Base-by-base conservation (phyloP, 23 tunicate genomes). In the Aplidium turbinatum region DNA sequence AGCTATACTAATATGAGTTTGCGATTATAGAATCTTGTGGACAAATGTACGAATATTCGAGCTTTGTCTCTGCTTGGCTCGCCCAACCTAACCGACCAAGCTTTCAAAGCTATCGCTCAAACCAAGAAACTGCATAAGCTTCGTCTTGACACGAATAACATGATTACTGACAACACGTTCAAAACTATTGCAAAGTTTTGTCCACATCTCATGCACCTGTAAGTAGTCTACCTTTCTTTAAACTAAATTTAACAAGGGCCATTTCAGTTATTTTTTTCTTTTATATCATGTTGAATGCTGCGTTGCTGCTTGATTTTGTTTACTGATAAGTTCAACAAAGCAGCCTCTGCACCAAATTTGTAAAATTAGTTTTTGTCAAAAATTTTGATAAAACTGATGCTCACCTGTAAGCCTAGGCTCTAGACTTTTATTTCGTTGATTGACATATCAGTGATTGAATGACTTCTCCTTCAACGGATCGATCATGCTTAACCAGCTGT, bases 141-240 rank as follows among this genome's bases (percentile, higher is more conserved):
- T 20, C 72, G 90, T 11, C 67, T 91, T 23, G 97, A 91, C 48
- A 81, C 82, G 35, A 91, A 91, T 47, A 85, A 68, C 23, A 73
- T 47, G 6, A 91, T 91, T 45, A 53, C 91, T 20, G 97, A 91
- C 54, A 70, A 70, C 48, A 80, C 97, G 7, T 79, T 91, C 38
- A 91, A 91, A 57, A 74, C 75, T 1, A 29, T 91, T n/a, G 97
- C 86, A 52, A 91, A 91, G 70, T 26, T 31, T 7, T 84, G 91
- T 40, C 86, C 90, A 25, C 62, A 65, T 46, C 81, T 91, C 35
- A 60, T 51, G 31, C 97, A 91, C 46, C 13, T 91, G 97, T 91
- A 78, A 91, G 97, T 67, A 5, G 4, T 75, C n/a, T 60, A 5
- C n/a, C 21, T 42, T 42, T 42, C 48, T 42, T 42, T 9, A 42